Percentiles rank a stretch among this genome's conserved stretches.
These are phyloP conservation scores for Sebastes steindachneri DNA, from an alignment of 2,797 vertebrate genomes.

Conservation along the genomic window DNA sequence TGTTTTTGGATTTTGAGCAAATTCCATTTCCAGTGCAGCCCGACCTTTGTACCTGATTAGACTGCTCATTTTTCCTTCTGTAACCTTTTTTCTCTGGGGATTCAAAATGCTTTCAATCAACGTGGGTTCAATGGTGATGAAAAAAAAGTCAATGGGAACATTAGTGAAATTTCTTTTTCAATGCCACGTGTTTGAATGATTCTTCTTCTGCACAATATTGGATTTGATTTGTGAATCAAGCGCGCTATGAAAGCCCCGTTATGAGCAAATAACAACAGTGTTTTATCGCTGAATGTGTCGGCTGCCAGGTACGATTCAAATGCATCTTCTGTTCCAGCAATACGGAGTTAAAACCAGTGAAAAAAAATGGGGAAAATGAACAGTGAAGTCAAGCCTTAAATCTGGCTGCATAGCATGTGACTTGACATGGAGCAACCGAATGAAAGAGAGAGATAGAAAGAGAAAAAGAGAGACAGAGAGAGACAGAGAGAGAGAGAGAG, in stretches of 20 bases:
- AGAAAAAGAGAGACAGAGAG: slow-evolving; percentile 23
- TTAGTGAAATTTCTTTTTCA: slow-evolving; percentile 55
- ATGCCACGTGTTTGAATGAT: slow-evolving; percentile 46
- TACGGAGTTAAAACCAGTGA: slow-evolving; percentile 45
- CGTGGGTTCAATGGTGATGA: slow-evolving; percentile 30
- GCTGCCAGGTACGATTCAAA: slow-evolving; percentile 58
- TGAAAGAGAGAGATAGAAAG: slow-evolving; percentile 53
- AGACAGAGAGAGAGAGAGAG: slow-evolving; percentile 48
- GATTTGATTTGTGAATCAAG: slow-evolving; percentile 39
- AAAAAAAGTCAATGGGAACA: slow-evolving; percentile 45
- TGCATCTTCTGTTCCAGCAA: slow-evolving; percentile 63
- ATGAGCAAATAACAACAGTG: slow-evolving; percentile 36
- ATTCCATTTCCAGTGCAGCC: slow-evolving; percentile 67
- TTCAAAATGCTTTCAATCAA: slow-evolving; percentile 51
- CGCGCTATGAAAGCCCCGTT: slow-evolving; percentile 17
- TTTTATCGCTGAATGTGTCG: slow-evolving; percentile 27
- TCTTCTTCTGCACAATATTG: slow-evolving; percentile 16
- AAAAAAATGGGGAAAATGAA: slow-evolving; percentile 43
- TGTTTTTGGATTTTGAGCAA: slow-evolving; percentile 69
- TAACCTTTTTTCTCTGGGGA: slow-evolving; percentile 48
- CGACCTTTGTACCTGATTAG: slow-evolving; percentile 66
- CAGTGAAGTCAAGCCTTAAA: slow-evolving; percentile 79
- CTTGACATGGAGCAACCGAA: slow-evolving; percentile 69
- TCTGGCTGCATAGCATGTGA: slow-evolving; percentile 80
- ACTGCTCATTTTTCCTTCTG: slow-evolving; percentile 55